Evolutionary conservation across 2,113 vertebrate species (phyloP), one percentile per base, ranked within the genome.

Genomic region (Toxostoma redivivum): DNA sequence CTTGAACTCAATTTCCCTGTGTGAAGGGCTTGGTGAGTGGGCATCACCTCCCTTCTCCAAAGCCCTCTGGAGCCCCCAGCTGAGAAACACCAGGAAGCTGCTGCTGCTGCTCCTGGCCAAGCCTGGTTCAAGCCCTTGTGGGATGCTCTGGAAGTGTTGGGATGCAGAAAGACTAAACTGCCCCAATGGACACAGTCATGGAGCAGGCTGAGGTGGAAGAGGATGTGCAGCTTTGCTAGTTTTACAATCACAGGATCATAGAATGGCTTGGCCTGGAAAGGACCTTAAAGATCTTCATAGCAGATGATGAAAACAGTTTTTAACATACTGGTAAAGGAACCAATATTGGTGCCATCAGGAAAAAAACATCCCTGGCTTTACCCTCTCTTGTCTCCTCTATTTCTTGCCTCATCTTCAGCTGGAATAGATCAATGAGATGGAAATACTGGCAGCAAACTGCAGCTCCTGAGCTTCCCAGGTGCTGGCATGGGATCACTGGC

Each of bases 391-490:
- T 30, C 21, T 57, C n/a, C 18, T 60, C 51, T 58, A 37, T 37
- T 44, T 37, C 64, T 54, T 69, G 47, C 11, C 21, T 54, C 22
- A 73, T 80, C 18, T 19, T 6, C 65, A 64, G 88, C 56, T 92
- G 61, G 67, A 81, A 23, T 5, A n/a, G 48, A n/a, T 64, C 21
- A 22, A n/a, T 11, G 62, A 70, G 84, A 72, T 42, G 65, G 72
- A 73, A 72, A 64, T 28, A 24, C 2, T 33, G 50, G 28, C 48
- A 58, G 69, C 77, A 81, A 53, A 71, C 31, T 37, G 33, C 42
- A 50, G 61, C 35, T 9, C 2, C 27, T 6, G 2, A 37, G 37
- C 22, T 30, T 38, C 10, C 57, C 1, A 0, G 64, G n/a, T 9
- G 38, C 66, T 8, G 6, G 45, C 38, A 8, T 1, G 2, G 81